phyloP scores from a whole-genome alignment of 2,797 vertebrate species.

The Hozukius guyotensis region DNA sequence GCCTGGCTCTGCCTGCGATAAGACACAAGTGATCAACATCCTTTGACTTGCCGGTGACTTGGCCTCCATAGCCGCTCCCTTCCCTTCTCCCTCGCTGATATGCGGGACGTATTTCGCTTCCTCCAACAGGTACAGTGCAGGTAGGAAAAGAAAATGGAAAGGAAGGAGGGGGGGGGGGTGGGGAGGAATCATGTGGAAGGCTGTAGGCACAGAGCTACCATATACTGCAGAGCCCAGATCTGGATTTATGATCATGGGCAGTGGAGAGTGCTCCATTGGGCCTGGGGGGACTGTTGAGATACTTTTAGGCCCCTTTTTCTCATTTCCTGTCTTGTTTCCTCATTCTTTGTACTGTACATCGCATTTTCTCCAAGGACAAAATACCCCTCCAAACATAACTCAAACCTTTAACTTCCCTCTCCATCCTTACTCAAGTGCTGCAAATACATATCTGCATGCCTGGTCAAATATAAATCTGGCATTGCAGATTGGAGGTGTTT shows the following conservation, averaged over 20 bases:
- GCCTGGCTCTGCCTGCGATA: constrained; percentile 82
- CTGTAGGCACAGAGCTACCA: constrained; percentile 38
- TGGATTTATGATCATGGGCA: constrained; percentile 75
- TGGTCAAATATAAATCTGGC: neutral
- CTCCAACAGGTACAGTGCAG: constrained; percentile 57
- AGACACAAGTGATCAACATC: constrained; percentile 85
- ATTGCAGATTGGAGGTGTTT: neutral
- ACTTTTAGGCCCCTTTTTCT: constrained; percentile 54
- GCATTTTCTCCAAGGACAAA: constrained; percentile 61
- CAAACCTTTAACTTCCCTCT: constrained; percentile 32
- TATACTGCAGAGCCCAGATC: constrained; percentile 54
- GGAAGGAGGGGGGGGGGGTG: neutral
- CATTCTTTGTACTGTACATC: constrained; percentile 43
- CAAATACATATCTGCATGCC: neutral
- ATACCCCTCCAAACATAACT: constrained; percentile 26
- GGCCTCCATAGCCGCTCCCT: constrained; percentile 33
- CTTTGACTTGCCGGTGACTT: constrained; percentile 75
- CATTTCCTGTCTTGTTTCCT: constrained; percentile 58
- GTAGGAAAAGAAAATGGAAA: constrained; percentile 46
- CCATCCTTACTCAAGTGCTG: constrained; percentile 10
- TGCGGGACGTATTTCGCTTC: constrained; percentile 58
- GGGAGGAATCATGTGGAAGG: constrained; percentile 45
- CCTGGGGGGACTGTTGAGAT: constrained; percentile 44
- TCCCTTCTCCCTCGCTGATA: constrained; percentile 57
- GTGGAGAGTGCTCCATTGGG: constrained; percentile 37